Evolutionary conservation across 2,797 vertebrate genomes (phyloP), one percentile per base, ranked within the genome.

Genomic region (Sardinella longiceps): DNA sequence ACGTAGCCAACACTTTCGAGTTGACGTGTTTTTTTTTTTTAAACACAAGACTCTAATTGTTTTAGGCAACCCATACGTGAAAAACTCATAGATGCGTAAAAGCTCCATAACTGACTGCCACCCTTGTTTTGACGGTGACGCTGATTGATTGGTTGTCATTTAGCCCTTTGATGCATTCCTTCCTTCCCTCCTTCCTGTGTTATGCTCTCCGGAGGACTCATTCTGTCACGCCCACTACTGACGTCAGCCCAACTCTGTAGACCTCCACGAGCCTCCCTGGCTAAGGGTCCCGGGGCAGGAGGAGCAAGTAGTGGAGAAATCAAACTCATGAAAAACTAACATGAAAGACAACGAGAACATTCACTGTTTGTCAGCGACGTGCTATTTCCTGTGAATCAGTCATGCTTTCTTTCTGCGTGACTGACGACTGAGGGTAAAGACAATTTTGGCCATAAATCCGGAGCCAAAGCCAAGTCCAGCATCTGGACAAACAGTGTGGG

Each of bases 141-240:
- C 95, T 98, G 97, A 98, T 97, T 97, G 97, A 98, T 97, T 93
- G 95, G 94, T 95, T 93, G 96, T 97, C 97, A 97, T 95, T 95
- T 93, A 92, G 90, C 93, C 90, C 94, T 95, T 94, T 95, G 94
- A 94, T 94, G 92, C 89, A 91, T 93, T 95, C 93, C 90, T 92
- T 97, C 95, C 96, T 95, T 97, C 97, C 98, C 96, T 96, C 94
- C 95, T 96, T 93, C 93, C 92, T 93, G 94, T 93, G 93, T 91
- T 93, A 87, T 77, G 70, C 70, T 77, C 70, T 77, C 70, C 70
- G 33, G 70, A 77, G 70, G 70, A 77, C 70, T 77, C 70, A 77
- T 43, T 77, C 70, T 77, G 37, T 77, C 37, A 77, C 70, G 70
- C 70, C 70, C 33, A 77, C 70, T 77, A 80, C 86, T 95, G 93